Evolutionary conservation across 2,888 invertebrate genomes (phyloP).

Genomic region (Blastobasis adustella): DNA sequence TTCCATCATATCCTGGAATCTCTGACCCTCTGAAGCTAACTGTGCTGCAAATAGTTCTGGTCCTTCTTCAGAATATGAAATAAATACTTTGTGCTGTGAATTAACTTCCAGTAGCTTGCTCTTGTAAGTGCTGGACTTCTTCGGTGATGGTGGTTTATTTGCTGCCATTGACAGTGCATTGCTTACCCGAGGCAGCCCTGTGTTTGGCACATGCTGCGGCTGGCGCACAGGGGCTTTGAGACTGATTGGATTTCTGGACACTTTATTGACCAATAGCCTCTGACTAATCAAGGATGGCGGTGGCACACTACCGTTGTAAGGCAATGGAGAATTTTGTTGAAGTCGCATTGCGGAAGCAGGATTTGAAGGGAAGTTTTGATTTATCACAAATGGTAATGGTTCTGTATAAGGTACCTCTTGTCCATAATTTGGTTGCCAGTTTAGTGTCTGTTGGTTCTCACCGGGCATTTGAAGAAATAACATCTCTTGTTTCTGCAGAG

Average conservation of each 20-base stretch:
- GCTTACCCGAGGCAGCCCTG: conserved; percentile 15
- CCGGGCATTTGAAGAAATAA: conserved; percentile 34
- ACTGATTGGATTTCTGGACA: conserved; percentile 46
- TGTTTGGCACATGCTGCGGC: conserved; percentile 33
- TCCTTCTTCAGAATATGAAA: conserved; percentile 87
- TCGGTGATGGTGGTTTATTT: conserved; percentile 42
- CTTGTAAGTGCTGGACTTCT: conserved; percentile 70
- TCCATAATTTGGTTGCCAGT: conserved; percentile 42
- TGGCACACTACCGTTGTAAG: conserved; percentile 47
- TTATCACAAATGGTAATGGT: conserved; percentile 57
- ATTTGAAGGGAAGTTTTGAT: conserved; percentile 61
- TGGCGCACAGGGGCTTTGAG: conserved; percentile 49
- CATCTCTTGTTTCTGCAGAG: conserved; percentile 64
- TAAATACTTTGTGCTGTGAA: conserved; percentile 79
- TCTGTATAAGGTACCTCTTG: conserved; percentile 45
- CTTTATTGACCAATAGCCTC: conserved; percentile 47
- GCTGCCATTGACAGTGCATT: conserved; percentile 19
- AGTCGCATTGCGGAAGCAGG: conserved; percentile 60
- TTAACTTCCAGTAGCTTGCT: conserved; percentile 58
- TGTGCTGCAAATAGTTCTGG: conserved; percentile 86
- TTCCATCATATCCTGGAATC: conserved; percentile 80
- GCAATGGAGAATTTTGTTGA: conserved; percentile 46
- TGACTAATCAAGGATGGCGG: conserved; percentile 46
- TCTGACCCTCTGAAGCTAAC: conserved; percentile 74
- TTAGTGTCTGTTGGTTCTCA: conserved; percentile 34